Evolutionary conservation across 1,140 invertebrate species (phyloP).

Genomic region (Metaphire vulgaris): DNA sequence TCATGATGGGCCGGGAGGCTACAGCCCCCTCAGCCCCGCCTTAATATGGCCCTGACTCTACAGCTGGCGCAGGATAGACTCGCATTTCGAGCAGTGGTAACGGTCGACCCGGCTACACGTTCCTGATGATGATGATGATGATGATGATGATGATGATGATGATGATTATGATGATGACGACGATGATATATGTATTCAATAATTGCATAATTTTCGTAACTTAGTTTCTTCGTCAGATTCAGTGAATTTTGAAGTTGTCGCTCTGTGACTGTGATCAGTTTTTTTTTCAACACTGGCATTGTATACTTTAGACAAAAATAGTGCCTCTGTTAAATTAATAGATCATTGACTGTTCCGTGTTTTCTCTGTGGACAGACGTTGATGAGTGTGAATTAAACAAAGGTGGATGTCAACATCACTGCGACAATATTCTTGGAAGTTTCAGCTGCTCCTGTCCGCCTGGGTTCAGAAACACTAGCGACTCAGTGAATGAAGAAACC

Average conservation of each 20-base stretch:
- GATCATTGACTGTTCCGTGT: slow-evolving; percentile 8
- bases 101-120: too few relatives aligned
- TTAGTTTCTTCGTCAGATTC: background rate
- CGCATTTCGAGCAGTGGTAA: background rate
- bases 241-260: background rate
- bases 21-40: too few relatives aligned
- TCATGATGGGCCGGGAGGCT: too few relatives aligned
- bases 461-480: slow-evolving; percentile 39
- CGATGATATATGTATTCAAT: too few relatives aligned
- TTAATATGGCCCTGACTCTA: too few relatives aligned
- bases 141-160: too few relatives aligned
- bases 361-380: slow-evolving; percentile 36
- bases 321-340: background rate
- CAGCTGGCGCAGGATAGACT: background rate
- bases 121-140: too few relatives aligned
- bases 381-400: slow-evolving; percentile 58
- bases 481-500: slow-evolving; percentile 25
- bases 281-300: too few relatives aligned
- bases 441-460: slow-evolving; percentile 37
- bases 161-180: too few relatives aligned
- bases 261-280: too few relatives aligned
- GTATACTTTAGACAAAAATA: background rate
- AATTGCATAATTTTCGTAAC: background rate
- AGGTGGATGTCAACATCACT: slow-evolving; percentile 57
- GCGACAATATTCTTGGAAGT: slow-evolving; percentile 46